phyloP scores from a whole-genome alignment of 2,888 invertebrate genomes.

The Plebejus anna region DNA sequence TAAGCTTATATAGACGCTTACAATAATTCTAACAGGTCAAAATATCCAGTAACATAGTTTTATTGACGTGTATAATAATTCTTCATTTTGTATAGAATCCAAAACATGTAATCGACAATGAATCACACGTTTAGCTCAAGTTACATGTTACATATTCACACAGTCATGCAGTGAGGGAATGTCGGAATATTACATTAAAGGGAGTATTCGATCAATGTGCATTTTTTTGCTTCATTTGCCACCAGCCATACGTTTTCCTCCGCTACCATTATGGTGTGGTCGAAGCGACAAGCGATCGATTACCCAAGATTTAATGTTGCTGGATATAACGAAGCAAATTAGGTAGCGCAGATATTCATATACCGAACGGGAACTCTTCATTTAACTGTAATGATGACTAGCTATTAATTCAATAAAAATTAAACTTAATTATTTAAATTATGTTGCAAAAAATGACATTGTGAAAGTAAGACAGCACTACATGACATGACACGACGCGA shows the following conservation, averaged over 20 bases:
- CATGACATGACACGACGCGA: no score
- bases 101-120: slow-evolving; percentile 41
- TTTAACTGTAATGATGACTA: no score
- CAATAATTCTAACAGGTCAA: no score
- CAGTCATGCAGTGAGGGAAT: slow-evolving; percentile 58
- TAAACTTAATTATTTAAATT: no score
- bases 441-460: no score
- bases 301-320: background rate
- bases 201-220: slow-evolving; percentile 61
- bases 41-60: no score
- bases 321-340: background rate
- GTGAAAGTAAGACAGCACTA: no score
- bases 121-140: slow-evolving; percentile 53
- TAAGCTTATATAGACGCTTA: no score
- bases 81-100: slow-evolving; percentile 17
- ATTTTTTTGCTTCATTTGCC: slow-evolving; percentile 70
- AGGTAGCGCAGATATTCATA: no score
- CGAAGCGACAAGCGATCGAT: slow-evolving; percentile 32
- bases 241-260: slow-evolving; percentile 53
- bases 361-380: no score
- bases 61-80: background rate
- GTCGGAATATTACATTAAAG: slow-evolving; percentile 56
- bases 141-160: slow-evolving; percentile 65
- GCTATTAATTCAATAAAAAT: no score
- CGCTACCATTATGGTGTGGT: slow-evolving; percentile 36